Percentiles rank a stretch among this genome's conserved stretches.
phyloP scores from a whole-genome alignment of 2,797 vertebrate species.

The Chaenodraco wilsoni region DNA sequence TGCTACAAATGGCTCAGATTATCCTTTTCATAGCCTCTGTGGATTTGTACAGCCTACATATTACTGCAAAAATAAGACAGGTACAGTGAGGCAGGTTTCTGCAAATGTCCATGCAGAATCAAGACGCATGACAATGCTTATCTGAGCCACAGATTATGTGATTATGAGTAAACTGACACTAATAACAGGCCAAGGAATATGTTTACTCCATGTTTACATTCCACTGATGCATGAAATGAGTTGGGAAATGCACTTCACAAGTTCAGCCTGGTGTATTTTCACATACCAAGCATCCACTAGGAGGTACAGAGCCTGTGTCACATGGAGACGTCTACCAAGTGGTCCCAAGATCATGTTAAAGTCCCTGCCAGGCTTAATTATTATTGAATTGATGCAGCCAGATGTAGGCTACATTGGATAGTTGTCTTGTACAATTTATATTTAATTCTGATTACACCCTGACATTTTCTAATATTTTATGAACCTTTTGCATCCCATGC shows the following conservation, averaged over 20 bases:
- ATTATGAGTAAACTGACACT: constrained; percentile 78
- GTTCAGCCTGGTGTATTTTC: constrained; percentile 66
- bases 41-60: constrained; percentile 50
- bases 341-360: constrained; percentile 59
- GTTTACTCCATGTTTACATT: constrained; percentile 86
- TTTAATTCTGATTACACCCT: constrained; percentile 75
- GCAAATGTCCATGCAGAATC: constrained; percentile 48
- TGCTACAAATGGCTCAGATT: constrained; percentile 81
- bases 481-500: constrained; percentile 81
- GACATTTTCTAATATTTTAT: constrained; percentile 82
- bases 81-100: constrained; percentile 60
- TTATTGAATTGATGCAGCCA: constrained; percentile 67
- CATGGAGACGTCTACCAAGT: constrained; percentile 62
- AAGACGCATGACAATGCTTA: constrained; percentile 69
- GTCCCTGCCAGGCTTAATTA: constrained; percentile 72
- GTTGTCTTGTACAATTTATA: constrained; percentile 80
- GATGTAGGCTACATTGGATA: constrained; percentile 64
- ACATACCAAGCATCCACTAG: constrained; percentile 60
- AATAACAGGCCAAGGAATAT: constrained; percentile 82
- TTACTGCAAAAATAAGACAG: constrained; percentile 56
- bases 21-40: constrained; percentile 74
- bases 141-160: constrained; percentile 76
- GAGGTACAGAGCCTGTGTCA: constrained; percentile 73
- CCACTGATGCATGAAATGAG: constrained; percentile 72
- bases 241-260: constrained; percentile 68